Evolutionary conservation across 2,888 invertebrate genomes (phyloP).

Genomic region (Cynaeus angustus): DNA sequence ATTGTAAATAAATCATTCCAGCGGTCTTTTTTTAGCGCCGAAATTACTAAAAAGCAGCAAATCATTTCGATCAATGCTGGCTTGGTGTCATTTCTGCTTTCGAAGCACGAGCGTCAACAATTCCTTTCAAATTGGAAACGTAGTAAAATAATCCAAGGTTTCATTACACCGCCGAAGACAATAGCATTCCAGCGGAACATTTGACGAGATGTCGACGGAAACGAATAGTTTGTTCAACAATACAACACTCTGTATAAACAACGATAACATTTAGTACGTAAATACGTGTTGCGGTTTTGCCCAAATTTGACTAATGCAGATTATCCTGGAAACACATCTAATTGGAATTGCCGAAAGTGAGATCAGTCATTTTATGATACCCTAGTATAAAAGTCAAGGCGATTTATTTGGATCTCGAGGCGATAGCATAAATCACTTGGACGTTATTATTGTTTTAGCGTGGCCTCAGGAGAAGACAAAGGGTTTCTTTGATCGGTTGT

Average conservation of each 20-base stretch:
- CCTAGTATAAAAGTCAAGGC: conserved; percentile 32
- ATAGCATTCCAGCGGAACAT: conserved; percentile 55
- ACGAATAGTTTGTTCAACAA: conserved; percentile 55
- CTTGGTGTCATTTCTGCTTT: background rate
- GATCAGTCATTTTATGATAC: background rate
- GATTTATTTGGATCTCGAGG: conserved; percentile 23
- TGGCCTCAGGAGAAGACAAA: conserved; percentile 30
- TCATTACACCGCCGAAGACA: conserved; percentile 54
- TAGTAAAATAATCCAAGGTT: conserved; percentile 51
- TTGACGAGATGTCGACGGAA: conserved; percentile 56
- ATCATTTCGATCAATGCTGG: background rate
- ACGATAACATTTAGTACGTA: conserved; percentile 40
- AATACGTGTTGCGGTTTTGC: conserved; percentile 13
- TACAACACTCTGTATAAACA: conserved; percentile 50
- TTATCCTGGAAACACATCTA: conserved; percentile 13
- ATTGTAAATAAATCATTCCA: background rate
- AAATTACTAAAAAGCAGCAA: background rate
- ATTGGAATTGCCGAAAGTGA: conserved; percentile 29
- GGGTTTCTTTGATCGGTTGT: conserved; percentile 13
- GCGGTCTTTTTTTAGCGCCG: background rate
- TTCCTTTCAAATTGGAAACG: conserved; percentile 53
- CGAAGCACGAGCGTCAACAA: conserved; percentile 51
- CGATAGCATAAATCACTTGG: conserved; percentile 22
- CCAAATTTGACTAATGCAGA: background rate
- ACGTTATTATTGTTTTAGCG: conserved; percentile 26